Percentiles rank a stretch among this genome's conserved stretches.
Conservation (phyloP, 1,140 invertebrate genomes). For the Fopius arisanus region DNA sequence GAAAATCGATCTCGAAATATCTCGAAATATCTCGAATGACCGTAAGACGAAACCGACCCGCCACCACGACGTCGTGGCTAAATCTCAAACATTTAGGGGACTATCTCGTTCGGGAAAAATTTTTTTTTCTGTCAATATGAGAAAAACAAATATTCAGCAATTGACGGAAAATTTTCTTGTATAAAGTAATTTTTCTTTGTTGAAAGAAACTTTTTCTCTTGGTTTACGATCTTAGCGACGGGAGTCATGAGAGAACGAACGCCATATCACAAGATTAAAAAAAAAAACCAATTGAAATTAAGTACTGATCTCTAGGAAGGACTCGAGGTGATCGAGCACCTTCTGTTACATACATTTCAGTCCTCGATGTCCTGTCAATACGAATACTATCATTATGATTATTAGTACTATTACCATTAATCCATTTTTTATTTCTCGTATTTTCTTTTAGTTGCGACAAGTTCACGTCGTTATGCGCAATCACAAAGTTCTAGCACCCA, state of each 20-base stretch:
- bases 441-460: background rate
- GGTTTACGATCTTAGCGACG: background rate
- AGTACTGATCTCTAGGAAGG: slow-evolving; percentile 55
- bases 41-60: too few relatives aligned
- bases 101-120: too few relatives aligned
- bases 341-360: background rate
- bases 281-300: slow-evolving; percentile 54
- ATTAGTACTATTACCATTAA: background rate
- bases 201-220: too few relatives aligned
- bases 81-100: too few relatives aligned
- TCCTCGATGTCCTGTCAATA: slow-evolving; percentile 16
- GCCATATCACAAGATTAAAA: slow-evolving; percentile 58
- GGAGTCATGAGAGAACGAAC: slow-evolving; percentile 46
- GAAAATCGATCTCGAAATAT: too few relatives aligned
- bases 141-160: too few relatives aligned
- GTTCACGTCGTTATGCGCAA: background rate
- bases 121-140: too few relatives aligned
- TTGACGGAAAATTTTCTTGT: too few relatives aligned
- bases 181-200: too few relatives aligned
- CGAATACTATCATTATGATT: slow-evolving; percentile 10
- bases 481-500: slow-evolving; percentile 45
- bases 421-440: background rate
- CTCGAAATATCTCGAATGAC: too few relatives aligned
- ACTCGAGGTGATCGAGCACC: slow-evolving; percentile 14
- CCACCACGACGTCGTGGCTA: too few relatives aligned